Evolutionary conservation across 2,797 vertebrate species (phyloP).

Genomic region (Caiman crocodilus): DNA sequence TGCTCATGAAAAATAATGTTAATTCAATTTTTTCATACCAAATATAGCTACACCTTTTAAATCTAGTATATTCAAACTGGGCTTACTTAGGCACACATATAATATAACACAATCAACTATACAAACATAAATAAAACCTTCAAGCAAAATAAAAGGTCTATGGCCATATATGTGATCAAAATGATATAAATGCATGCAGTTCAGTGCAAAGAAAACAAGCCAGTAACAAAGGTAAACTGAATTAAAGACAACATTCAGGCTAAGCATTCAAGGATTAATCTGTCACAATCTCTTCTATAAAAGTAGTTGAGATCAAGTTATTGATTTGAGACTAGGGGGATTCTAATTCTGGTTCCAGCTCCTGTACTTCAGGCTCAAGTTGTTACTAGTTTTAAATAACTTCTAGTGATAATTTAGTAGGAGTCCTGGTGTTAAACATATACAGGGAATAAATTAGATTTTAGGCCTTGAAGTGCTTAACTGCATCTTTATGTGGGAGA

Average conservation of each 20-base stretch:
- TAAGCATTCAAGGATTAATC: background rate
- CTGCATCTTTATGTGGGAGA: background rate
- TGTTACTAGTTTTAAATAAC: constrained; percentile 20
- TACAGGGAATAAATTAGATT: background rate
- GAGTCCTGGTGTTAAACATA: no score
- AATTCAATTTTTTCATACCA: background rate
- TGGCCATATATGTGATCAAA: background rate
- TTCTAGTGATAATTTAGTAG: background rate
- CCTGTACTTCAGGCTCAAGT: background rate
- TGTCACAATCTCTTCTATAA: background rate
- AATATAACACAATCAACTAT: background rate
- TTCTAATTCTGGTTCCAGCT: background rate
- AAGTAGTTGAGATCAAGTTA: background rate
- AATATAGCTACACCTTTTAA: background rate
- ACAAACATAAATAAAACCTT: background rate
- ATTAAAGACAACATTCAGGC: background rate
- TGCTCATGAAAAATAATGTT: background rate
- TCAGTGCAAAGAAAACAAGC: background rate
- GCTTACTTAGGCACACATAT: background rate
- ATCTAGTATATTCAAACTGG: background rate
- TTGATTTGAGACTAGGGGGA: background rate
- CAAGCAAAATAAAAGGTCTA: background rate
- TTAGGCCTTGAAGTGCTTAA: background rate
- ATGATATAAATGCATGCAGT: background rate
- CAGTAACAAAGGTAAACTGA: background rate